Conservation (phyloP, 2,888 invertebrate genomes). For the Ischnus inquisitorius region DNA sequence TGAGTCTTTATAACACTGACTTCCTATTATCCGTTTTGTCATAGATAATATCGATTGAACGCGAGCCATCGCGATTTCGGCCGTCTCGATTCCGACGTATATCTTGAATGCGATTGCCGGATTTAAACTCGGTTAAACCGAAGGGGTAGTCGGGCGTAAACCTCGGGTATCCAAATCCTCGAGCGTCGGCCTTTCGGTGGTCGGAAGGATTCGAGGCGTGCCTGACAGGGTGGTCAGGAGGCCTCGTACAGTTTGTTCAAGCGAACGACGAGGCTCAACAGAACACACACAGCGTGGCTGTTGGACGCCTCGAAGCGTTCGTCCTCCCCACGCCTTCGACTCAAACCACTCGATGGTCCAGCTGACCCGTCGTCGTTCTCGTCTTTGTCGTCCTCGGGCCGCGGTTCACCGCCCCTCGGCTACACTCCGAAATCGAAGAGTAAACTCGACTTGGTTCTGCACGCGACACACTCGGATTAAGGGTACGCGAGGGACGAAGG, state of each 20-base stretch:
- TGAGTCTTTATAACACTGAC: not conserved
- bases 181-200: conserved; percentile 67
- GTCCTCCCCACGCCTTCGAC: conserved; percentile 31
- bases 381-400: conserved; percentile 52
- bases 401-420: conserved; percentile 70
- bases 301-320: conserved; percentile 45
- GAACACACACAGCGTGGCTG: conserved; percentile 70
- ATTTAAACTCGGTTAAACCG: conserved; percentile 67
- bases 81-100: not conserved
- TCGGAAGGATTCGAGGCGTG: conserved; percentile 73
- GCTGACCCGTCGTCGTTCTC: conserved; percentile 48
- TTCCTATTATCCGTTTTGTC: not conserved
- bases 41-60: conserved; percentile 1
- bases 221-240: conserved; percentile 77
- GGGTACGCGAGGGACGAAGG: conserved; percentile 18
- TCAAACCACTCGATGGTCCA: conserved; percentile 50
- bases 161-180: conserved; percentile 72
- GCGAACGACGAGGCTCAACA: conserved; percentile 75
- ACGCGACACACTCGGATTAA: conserved; percentile 45
- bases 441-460: conserved; percentile 61
- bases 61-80: conserved; percentile 6
- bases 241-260: conserved; percentile 77
- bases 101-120: conserved; percentile 53
- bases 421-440: conserved; percentile 67
- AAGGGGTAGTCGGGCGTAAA: conserved; percentile 71